phyloP scores from a whole-genome alignment of 1,140 invertebrate genomes.

The Heliconius himera region DNA sequence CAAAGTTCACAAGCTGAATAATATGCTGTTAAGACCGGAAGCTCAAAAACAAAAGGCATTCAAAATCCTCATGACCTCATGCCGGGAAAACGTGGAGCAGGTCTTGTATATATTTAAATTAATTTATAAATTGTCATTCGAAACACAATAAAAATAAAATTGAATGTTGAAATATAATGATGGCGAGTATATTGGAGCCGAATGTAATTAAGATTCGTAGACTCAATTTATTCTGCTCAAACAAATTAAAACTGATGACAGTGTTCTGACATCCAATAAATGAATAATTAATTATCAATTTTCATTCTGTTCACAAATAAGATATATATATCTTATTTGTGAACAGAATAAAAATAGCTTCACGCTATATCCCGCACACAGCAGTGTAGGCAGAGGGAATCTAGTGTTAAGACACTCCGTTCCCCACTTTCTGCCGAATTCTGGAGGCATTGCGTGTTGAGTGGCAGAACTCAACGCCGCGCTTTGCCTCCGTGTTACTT shows the following conservation, averaged over 20 bases:
- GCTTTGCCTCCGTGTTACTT: too few species aligned
- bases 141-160: slow-evolving; percentile 9
- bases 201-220: slow-evolving; percentile 38
- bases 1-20: background rate
- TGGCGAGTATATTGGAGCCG: slow-evolving; percentile 22
- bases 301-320: slow-evolving; percentile 5
- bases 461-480: too few species aligned
- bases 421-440: too few species aligned
- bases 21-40: background rate
- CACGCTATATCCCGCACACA: too few species aligned
- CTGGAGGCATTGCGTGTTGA: too few species aligned
- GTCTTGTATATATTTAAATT: background rate
- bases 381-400: too few species aligned
- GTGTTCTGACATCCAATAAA: slow-evolving; percentile 35
- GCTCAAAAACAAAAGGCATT: background rate
- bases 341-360: too few species aligned
- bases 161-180: slow-evolving; percentile 3
- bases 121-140: background rate
- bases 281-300: slow-evolving; percentile 34
- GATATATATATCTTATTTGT: too few species aligned
- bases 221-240: slow-evolving; percentile 39
- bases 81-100: background rate
- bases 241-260: slow-evolving; percentile 40
- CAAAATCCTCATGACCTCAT: background rate
- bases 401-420: too few species aligned